Evolutionary conservation across 23 tunicate species (phyloP).

Genomic region (Ciona savignyi): DNA sequence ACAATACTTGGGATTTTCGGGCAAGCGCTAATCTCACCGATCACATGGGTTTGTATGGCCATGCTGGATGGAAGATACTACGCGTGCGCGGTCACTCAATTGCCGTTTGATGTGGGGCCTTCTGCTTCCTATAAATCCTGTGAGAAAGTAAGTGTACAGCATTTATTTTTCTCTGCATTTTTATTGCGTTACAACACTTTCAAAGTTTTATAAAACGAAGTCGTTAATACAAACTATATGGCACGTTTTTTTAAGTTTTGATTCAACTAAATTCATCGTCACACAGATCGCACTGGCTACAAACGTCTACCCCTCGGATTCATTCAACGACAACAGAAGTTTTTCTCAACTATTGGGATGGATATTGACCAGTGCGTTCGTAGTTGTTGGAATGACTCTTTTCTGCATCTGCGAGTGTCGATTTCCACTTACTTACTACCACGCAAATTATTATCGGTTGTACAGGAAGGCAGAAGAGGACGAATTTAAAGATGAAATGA

Average conservation of each 20-base stretch:
- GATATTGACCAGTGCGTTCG: constrained; percentile 13
- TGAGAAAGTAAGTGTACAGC: not conserved
- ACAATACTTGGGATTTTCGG: constrained; percentile 5
- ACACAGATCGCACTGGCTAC: constrained; percentile 1
- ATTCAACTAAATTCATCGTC: too few species aligned
- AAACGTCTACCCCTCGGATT: not conserved
- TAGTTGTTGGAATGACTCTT: constrained; percentile 12
- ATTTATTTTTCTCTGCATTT: too few species aligned
- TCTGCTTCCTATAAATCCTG: not conserved
- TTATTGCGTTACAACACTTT: too few species aligned
- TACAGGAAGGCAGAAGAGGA: too few species aligned
- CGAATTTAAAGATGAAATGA: too few species aligned
- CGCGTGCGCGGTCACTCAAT: not conserved
- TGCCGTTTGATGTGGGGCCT: not conserved
- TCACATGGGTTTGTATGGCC: constrained; percentile 1
- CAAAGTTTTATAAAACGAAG: too few species aligned
- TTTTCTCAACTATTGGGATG: constrained; percentile 68
- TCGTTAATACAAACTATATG: too few species aligned
- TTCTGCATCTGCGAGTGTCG: constrained; percentile 11
- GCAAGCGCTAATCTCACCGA: not conserved
- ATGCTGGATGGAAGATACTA: constrained; percentile 3
- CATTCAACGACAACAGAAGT: constrained; percentile 51
- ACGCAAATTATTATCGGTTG: too few species aligned
- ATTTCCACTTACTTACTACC: constrained; percentile 54
- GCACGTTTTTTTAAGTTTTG: too few species aligned